These are phyloP conservation scores for Triops cancriformis DNA, from an alignment of 1,140 invertebrate species.

Conservation along the genomic window DNA sequence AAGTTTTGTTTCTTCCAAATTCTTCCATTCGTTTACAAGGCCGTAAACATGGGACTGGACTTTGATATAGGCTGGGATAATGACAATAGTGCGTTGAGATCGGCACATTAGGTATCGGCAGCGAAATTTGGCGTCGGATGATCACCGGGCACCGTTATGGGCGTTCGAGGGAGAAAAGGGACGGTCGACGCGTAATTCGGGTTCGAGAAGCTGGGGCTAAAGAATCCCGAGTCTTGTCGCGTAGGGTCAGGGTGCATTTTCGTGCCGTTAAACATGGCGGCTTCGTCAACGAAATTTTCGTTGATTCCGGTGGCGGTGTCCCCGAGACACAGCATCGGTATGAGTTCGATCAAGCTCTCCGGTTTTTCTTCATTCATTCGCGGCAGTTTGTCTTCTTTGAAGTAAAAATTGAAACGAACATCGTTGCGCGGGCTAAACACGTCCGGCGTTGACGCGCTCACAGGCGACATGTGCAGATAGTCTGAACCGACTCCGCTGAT, in stretches of 20 bases:
- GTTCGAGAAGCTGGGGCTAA: slow-evolving; percentile 16
- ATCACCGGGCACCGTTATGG: not conserved
- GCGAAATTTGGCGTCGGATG: not conserved
- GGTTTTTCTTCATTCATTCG: not conserved
- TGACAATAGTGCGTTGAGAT: not conserved
- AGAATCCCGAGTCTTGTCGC: slow-evolving; percentile 11
- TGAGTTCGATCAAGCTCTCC: not conserved
- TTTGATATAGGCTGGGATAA: not conserved
- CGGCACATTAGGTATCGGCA: not conserved
- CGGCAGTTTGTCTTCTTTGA: not conserved
- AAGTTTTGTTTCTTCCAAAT: not conserved
- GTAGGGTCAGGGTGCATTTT: not conserved
- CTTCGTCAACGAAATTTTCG: not conserved
- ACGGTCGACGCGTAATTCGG: not conserved
- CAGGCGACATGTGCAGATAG: slow-evolving; percentile 16
- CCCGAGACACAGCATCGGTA: not conserved
- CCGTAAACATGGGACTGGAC: not conserved
- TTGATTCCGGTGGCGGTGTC: not conserved
- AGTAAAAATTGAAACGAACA: not conserved
- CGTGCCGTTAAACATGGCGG: not conserved
- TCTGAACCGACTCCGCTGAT: not conserved
- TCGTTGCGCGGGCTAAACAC: not conserved
- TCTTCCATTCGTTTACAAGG: not conserved
- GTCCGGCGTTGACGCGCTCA: not conserved
- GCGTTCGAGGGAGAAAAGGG: not conserved